phyloP scores from a whole-genome alignment of 2,888 invertebrate species.

The Myopa testacea region DNA sequence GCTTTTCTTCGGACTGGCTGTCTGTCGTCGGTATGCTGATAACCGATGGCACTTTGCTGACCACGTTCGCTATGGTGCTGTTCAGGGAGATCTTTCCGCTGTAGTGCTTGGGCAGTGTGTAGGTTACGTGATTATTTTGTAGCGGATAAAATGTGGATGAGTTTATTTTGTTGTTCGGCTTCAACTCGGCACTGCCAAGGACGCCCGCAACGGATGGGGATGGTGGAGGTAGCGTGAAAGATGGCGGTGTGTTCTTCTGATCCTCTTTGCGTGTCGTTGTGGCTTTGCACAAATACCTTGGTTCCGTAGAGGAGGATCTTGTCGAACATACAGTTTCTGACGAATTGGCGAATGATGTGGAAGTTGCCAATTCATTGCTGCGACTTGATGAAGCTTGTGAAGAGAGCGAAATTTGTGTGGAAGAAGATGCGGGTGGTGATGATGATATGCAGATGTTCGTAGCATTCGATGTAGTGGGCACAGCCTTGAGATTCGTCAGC shows the following conservation, averaged over 20 bases:
- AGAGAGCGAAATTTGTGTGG: conserved; percentile 40
- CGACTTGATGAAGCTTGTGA: conserved; percentile 38
- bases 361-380: conserved; percentile 39
- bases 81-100: conserved; percentile 66
- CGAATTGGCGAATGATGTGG: conserved; percentile 50
- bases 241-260: conserved; percentile 52
- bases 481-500: conserved; percentile 64
- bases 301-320: conserved; percentile 51
- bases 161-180: conserved; percentile 62
- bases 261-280: conserved; percentile 45
- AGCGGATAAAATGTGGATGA: conserved; percentile 67
- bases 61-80: conserved; percentile 66
- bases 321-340: conserved; percentile 62
- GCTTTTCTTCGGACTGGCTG: conserved; percentile 15
- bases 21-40: conserved; percentile 65
- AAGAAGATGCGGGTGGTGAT: conserved; percentile 46
- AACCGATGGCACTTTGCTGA: conserved; percentile 68
- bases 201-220: conserved; percentile 48
- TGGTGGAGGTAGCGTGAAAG: conserved; percentile 62
- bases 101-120: conserved; percentile 66
- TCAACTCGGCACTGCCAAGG: conserved; percentile 41
- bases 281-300: conserved; percentile 31
- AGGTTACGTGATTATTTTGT: conserved; percentile 65
- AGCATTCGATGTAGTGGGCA: conserved; percentile 45
- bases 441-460: conserved; percentile 42